Evolutionary conservation across 2,113 vertebrate species (phyloP).

Genomic region (Charadrius vociferus): DNA sequence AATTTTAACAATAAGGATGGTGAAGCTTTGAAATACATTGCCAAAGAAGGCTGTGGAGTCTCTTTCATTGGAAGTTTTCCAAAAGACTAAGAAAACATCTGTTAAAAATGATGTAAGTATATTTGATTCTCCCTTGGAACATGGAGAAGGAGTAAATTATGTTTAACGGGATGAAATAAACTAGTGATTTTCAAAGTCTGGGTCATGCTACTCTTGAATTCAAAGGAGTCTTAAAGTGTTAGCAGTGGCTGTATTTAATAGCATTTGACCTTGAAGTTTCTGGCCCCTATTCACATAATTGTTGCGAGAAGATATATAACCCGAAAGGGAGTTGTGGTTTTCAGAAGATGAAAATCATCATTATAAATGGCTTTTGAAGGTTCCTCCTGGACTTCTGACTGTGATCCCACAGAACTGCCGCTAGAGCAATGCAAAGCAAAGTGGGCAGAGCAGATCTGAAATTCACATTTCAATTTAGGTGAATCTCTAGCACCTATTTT

Average conservation of each 20-base stretch:
- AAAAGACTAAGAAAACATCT: constrained; percentile 39
- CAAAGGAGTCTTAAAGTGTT: background rate
- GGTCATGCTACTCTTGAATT: constrained; percentile 15
- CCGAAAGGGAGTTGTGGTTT: background rate
- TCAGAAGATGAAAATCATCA: background rate
- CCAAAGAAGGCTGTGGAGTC: constrained; percentile 39
- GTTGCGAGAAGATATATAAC: background rate
- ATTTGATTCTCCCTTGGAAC: constrained; percentile 29
- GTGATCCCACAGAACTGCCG: background rate
- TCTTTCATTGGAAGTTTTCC: constrained; percentile 24
- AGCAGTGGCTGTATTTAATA: background rate
- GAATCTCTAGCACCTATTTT: background rate
- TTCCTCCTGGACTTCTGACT: background rate
- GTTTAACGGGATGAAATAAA: constrained; percentile 29
- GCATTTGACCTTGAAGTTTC: constrained; percentile 1
- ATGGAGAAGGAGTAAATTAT: background rate
- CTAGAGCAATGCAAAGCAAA: background rate
- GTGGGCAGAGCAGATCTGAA: background rate
- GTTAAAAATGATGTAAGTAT: constrained; percentile 34
- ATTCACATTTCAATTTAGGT: background rate
- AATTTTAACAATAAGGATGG: background rate
- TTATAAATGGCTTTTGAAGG: constrained; percentile 10
- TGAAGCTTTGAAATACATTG: constrained; percentile 13
- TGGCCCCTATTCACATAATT: background rate
- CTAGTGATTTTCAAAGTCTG: background rate